Evolutionary conservation across 2,888 invertebrate species (phyloP).

Genomic region (Operophtera brumata): DNA sequence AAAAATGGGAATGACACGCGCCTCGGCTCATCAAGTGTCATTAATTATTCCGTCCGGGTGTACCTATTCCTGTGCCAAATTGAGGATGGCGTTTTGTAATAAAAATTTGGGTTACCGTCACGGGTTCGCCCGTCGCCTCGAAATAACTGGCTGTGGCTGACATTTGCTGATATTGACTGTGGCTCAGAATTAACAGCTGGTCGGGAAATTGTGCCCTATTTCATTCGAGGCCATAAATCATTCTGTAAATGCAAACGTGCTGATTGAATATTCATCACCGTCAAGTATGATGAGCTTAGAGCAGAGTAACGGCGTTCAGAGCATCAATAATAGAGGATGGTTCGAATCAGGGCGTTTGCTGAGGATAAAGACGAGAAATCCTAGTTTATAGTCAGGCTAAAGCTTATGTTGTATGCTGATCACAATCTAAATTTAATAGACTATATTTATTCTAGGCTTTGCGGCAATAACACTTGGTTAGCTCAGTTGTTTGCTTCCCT

Average conservation of each 20-base stretch:
- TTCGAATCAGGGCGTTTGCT: not conserved
- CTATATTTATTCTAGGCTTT: slow-evolving; percentile 4
- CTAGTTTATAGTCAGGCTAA: slow-evolving; percentile 9
- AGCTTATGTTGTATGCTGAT: slow-evolving; percentile 12
- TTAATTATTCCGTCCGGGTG: slow-evolving; percentile 49
- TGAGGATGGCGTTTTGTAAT: slow-evolving; percentile 43
- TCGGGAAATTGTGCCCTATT: slow-evolving; percentile 27
- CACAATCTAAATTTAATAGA: slow-evolving; percentile 15
- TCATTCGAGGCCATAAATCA: slow-evolving; percentile 20
- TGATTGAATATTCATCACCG: slow-evolving; percentile 27
- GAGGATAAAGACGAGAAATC: slow-evolving; percentile 2
- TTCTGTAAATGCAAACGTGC: slow-evolving; percentile 13
- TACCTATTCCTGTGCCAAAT: slow-evolving; percentile 45
- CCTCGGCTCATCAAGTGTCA: slow-evolving; percentile 39
- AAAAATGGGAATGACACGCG: slow-evolving; percentile 40
- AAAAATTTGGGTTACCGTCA: slow-evolving; percentile 45
- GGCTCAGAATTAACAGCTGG: slow-evolving; percentile 34
- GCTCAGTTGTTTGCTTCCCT: slow-evolving; percentile 9
- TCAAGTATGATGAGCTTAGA: slow-evolving; percentile 19
- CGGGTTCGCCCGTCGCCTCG: slow-evolving; percentile 26
- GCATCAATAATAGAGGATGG: slow-evolving; percentile 13
- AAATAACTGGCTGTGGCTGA: slow-evolving; percentile 25
- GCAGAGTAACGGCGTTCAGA: slow-evolving; percentile 4
- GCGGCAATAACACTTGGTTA: slow-evolving; percentile 14
- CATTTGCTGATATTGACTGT: slow-evolving; percentile 33